Evolutionary conservation across 2,797 vertebrate genomes (phyloP).

Genomic region (Adrianichthys oophorus): DNA sequence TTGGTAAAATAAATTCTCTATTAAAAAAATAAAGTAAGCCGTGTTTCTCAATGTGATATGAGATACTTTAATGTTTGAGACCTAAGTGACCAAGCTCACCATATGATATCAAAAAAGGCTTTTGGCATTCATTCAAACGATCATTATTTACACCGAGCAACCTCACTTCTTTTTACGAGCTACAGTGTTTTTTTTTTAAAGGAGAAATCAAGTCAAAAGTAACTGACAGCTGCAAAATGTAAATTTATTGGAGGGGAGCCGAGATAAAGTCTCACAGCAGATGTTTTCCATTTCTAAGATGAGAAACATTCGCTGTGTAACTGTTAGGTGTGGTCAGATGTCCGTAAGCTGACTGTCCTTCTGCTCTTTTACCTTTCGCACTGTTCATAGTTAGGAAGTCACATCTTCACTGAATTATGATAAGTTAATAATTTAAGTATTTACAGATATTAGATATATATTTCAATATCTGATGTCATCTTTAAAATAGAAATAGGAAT

Average conservation of each 20-base stretch:
- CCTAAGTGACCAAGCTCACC: too few species aligned
- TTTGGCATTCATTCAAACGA: too few species aligned
- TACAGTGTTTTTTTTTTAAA: too few species aligned
- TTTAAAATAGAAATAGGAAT: too few species aligned
- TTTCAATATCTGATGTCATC: too few species aligned
- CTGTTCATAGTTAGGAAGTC: slow-evolving; percentile 5
- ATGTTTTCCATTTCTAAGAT: slow-evolving; percentile 33
- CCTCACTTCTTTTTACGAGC: too few species aligned
- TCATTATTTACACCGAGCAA: too few species aligned
- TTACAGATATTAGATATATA: background rate
- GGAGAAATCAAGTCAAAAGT: background rate
- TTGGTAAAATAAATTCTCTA: too few species aligned
- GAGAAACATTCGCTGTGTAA: slow-evolving; percentile 45
- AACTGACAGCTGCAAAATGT: slow-evolving; percentile 5
- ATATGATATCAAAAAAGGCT: too few species aligned
- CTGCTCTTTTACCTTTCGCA: slow-evolving; percentile 26
- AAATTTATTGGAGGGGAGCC: slow-evolving; percentile 9
- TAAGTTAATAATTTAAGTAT: background rate
- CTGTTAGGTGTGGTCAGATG: slow-evolving; percentile 17
- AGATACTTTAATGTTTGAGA: too few species aligned
- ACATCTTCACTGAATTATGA: background rate
- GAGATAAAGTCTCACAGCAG: slow-evolving; percentile 30
- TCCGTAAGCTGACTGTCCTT: slow-evolving; percentile 12
- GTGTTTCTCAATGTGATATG: too few species aligned
- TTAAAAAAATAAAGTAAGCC: too few species aligned